phyloP scores from a whole-genome alignment of 2,113 vertebrate species.

The Riparia riparia region DNA sequence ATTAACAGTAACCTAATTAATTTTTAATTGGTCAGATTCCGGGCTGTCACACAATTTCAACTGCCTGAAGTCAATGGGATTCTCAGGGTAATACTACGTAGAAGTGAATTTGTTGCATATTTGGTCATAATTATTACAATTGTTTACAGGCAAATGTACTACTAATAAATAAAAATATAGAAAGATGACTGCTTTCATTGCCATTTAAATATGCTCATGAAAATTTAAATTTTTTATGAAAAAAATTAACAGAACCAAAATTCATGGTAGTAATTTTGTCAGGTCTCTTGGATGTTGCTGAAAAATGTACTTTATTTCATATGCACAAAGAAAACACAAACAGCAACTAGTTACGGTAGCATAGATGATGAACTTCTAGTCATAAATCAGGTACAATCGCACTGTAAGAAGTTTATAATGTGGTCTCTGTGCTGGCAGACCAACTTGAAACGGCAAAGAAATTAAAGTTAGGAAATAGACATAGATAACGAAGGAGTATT shows the following conservation, averaged over 20 bases:
- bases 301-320: neutral
- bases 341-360: neutral
- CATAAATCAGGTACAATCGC: neutral
- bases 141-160: neutral
- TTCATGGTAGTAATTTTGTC: neutral
- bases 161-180: neutral
- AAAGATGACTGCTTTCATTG: neutral
- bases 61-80: neutral
- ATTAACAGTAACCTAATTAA: neutral
- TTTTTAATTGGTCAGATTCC: slow-evolving; percentile 13
- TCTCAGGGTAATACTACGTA: neutral
- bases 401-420: neutral
- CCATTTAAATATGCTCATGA: neutral
- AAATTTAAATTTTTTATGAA: neutral
- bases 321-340: neutral
- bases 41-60: neutral
- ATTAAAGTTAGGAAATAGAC: neutral
- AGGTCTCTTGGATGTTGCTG: neutral
- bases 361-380: neutral
- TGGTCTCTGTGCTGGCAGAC: neutral
- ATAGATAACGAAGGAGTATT: neutral
- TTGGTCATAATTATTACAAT: neutral
- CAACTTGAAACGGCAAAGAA: neutral
- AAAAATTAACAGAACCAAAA: neutral
- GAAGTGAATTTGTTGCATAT: neutral